phyloP scores from a whole-genome alignment of 2,888 invertebrate genomes.

The Altica lythri region DNA sequence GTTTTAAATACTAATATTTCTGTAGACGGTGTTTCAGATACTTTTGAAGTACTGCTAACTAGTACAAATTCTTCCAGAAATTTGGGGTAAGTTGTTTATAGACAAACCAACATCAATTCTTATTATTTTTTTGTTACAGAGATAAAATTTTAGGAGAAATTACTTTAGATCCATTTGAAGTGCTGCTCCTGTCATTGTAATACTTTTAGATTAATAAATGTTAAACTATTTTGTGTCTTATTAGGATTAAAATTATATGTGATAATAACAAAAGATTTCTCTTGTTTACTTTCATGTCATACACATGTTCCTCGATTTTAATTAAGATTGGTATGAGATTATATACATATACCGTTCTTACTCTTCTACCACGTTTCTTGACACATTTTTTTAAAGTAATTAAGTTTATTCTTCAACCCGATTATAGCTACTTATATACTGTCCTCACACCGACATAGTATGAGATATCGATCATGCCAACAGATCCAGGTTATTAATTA shows the following conservation, averaged over 20 bases:
- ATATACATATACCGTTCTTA: neutral
- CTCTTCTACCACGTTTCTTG: conserved; percentile 3
- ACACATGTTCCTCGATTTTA: conserved; percentile 5
- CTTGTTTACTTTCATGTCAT: conserved; percentile 6
- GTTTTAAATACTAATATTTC: neutral
- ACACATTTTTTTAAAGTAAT: conserved; percentile 9
- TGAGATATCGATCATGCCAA: neutral
- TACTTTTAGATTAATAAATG: too few relatives aligned
- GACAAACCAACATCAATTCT: neutral
- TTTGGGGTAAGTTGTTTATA: conserved; percentile 2
- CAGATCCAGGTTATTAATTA: neutral
- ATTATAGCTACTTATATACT: neutral
- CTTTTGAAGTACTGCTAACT: neutral
- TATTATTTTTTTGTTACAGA: neutral
- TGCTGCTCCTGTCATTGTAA: neutral
- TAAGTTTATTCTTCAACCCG: conserved; percentile 1
- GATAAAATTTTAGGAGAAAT: neutral
- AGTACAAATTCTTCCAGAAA: neutral
- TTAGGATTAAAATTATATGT: too few relatives aligned
- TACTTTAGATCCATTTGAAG: neutral
- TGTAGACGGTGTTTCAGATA: neutral
- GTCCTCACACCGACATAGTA: neutral
- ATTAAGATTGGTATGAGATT: conserved; percentile 10
- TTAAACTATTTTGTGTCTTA: too few relatives aligned
- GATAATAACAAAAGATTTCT: too few relatives aligned